phyloP scores from a whole-genome alignment of 2,888 invertebrate species.

The Myopa testacea region DNA sequence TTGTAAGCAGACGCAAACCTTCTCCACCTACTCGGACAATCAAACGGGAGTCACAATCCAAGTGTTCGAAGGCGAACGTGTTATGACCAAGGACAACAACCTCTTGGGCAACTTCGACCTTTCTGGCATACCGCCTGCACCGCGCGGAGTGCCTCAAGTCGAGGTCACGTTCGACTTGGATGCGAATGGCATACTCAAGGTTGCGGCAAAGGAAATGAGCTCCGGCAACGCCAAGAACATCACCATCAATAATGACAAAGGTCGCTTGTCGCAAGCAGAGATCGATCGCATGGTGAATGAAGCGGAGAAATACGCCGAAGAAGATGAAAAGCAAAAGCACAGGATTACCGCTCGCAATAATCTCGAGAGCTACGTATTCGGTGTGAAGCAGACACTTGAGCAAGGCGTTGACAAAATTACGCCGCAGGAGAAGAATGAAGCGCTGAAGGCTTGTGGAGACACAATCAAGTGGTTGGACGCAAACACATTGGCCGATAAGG shows the following conservation, averaged over 20 bases:
- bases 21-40: constrained; percentile 85
- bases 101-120: constrained; percentile 95
- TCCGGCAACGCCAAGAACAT: constrained; percentile 79
- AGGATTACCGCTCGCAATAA: constrained; percentile 78
- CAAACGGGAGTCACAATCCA: constrained; percentile 81
- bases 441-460: constrained; percentile 73
- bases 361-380: constrained; percentile 78
- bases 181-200: constrained; percentile 93
- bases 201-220: constrained; percentile 78
- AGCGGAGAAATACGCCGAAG: constrained; percentile 68
- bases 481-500: constrained; percentile 81
- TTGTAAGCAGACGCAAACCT: constrained; percentile 78
- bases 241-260: constrained; percentile 84
- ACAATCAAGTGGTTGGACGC: constrained; percentile 67
- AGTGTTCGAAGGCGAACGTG: constrained; percentile 82
- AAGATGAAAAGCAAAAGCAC: constrained; percentile 78
- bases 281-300: constrained; percentile 79
- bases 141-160: constrained; percentile 85
- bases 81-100: constrained; percentile 95
- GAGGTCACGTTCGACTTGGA: constrained; percentile 85
- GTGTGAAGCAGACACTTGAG: constrained; percentile 77
- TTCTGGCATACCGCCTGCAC: constrained; percentile 93
- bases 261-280: constrained; percentile 81
- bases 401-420: constrained; percentile 75
- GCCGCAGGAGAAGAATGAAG: constrained; percentile 78